Evolutionary conservation across 64 coral and sea anemone genomes (phyloP), one percentile per base, ranked within the genome.

Genomic region (Dendrophyllia cribrosa): DNA sequence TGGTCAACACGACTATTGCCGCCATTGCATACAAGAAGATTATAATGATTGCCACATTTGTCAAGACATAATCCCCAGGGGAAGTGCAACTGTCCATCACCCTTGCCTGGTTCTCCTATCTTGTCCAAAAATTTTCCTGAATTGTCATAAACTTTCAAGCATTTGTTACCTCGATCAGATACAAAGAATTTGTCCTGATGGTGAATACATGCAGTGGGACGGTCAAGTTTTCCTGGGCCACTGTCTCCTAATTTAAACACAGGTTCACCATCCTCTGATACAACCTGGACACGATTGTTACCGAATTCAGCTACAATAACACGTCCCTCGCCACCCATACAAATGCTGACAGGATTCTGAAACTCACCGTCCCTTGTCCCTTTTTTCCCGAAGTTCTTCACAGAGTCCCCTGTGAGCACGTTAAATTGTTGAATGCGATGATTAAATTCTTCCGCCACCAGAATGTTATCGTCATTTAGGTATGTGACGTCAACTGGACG

Each of bases 61-160:
- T 86, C 79, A 59, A 75, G 70, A 63, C 67, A 67, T 49, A 92
- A 66, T 22, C 79, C 70, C 12, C 0, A 51, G 17, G 85, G 76
- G 4, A 11, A 1, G 12, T 13, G 13, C 53, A 93, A 83, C 50
- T 93, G 6, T 12, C 84, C 90, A 59, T 76, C 71, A 23, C 8
- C 62, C 61, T 51, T 4, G 6, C 83, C 64, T 7, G 46, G 1
- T 58, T 61, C 48, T 61, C 91, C 74, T 68, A 93, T 79, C 62
- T 66, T 77, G 59, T 69, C 22, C 73, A 78, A 24, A 20, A 79
- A 80, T 43, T 78, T 56, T 58, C 51, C 61, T 13, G 77, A 7
- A 34, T 16, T 88, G 22, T 88, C 84, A 81, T 79, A 88, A 5
- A 93, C 91, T 26, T 93, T 80, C 22, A 93, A 71, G 12, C 44